Conservation (phyloP, 2,888 invertebrate species). For the Lamellibrachia columna region DNA sequence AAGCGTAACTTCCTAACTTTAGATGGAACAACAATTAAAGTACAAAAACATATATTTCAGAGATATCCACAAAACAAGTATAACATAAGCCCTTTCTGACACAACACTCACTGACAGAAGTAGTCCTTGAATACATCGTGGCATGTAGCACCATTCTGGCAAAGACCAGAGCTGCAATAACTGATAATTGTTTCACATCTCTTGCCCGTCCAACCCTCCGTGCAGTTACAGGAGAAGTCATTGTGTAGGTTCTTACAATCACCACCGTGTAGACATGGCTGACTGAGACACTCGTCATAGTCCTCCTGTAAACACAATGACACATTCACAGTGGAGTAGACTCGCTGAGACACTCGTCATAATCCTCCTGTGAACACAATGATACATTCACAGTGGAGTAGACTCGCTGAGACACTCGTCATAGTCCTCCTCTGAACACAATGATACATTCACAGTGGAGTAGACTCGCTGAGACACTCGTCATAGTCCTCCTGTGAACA, state of each 20-base stretch:
- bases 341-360: too few species aligned
- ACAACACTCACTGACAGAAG: neutral
- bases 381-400: too few species aligned
- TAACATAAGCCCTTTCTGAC: neutral
- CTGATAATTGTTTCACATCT: neutral
- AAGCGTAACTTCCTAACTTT: too few species aligned
- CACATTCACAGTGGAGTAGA: too few species aligned
- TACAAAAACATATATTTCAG: neutral
- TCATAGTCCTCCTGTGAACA: neutral
- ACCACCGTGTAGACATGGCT: neutral
- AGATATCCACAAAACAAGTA: neutral
- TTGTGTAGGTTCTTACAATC: neutral
- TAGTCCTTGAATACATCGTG: neutral
- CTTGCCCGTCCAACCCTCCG: neutral
- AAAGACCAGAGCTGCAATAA: neutral
- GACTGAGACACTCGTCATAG: too few species aligned
- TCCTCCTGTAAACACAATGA: too few species aligned
- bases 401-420: neutral
- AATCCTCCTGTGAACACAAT: too few species aligned
- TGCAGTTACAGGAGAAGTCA: slow-evolving; percentile 8
- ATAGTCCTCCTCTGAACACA: neutral
- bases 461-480: too few species aligned
- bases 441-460: neutral
- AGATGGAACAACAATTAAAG: too few species aligned
- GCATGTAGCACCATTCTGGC: neutral